A percentile compares a stretch with the other conserved stretches of the same genome.
Evolutionary conservation across 2,888 invertebrate genomes (phyloP).

Genomic region (Pseudococcus jackbeardsleyi): DNA sequence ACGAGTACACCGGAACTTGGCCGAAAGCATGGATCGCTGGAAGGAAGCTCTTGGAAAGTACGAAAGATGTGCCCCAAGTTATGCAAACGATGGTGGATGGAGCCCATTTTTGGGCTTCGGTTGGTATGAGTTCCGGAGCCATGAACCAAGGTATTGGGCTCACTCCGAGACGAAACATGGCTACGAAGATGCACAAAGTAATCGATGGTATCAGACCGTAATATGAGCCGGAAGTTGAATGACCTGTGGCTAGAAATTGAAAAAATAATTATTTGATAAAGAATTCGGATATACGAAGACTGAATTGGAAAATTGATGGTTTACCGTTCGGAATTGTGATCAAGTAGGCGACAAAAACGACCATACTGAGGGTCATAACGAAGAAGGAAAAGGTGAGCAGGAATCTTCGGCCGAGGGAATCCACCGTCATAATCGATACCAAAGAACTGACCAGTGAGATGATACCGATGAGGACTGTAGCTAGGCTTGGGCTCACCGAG

Average conservation of each 20-base stretch:
- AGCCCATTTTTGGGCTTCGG: constrained; percentile 69
- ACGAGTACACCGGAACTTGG: constrained; percentile 65
- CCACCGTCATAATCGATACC: constrained; percentile 68
- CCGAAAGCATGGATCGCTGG: constrained; percentile 72
- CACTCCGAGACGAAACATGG: constrained; percentile 70
- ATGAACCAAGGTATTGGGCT: constrained; percentile 71
- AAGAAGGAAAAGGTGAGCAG: constrained; percentile 70
- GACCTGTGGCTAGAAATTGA: no score
- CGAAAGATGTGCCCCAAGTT: constrained; percentile 70
- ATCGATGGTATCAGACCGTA: constrained; percentile 70
- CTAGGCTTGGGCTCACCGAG: constrained; percentile 67
- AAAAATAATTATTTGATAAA: no score
- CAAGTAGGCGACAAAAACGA: constrained; percentile 69
- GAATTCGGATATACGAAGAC: not conserved
- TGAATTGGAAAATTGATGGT: not conserved
- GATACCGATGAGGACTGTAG: constrained; percentile 70
- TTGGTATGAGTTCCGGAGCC: constrained; percentile 69
- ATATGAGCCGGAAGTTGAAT: not conserved
- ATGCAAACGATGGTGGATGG: constrained; percentile 70
- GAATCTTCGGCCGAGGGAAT: constrained; percentile 70
- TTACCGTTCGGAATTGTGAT: constrained; percentile 54
- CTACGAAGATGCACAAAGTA: constrained; percentile 69
- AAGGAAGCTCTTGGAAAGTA: constrained; percentile 73
- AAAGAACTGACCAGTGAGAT: constrained; percentile 68
- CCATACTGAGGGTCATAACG: constrained; percentile 68